Base-by-base conservation (phyloP, 1,140 invertebrate genomes). In the Dendroctonus valens region DNA sequence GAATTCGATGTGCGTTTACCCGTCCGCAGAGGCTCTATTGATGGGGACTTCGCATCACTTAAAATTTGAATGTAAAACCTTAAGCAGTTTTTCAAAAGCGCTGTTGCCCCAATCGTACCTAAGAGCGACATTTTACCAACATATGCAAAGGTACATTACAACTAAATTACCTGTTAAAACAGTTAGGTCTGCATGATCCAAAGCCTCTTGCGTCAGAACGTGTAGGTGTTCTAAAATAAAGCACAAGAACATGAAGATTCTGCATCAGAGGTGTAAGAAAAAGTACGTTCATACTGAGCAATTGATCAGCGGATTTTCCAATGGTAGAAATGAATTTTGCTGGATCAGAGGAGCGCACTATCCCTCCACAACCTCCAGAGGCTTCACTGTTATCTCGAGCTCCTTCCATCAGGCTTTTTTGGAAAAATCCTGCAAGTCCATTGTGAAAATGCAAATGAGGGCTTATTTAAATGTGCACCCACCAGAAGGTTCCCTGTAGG, bases 181-280 rank as follows among this genome's bases (percentile, higher is more conserved):
- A 0, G 89, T 86, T 11, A 92, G 79, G 76, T 92, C 90, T 0
- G 90, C 90, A 70, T 91, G 89, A 80, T 92, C 90, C 26, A 92
- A 75, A 0, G 90, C 90, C 76, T 91, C 89, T 79, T 93, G 90
- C 26, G 86, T 89, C 7, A 93, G 74, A 7, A 85, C 82, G 77
- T 92, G 90, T 1, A 92, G 81, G 74, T 92, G 90, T 77, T 91
- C 89, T 84, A 60, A 51, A 70, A 74, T 5, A 59, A 49, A 9
- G 3, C 41, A 48, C 38, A 14, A 39, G 15, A 60, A 49, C 37
- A 0, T 38, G 38, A 49, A 59, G 44, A 44, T 49, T 50, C 26
- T 26, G 26, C 26, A 26, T 26, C 26, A 26, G 26, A 26, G 1
- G 26, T 26, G 12, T 57, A 65, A 65, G 59, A n/a, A 62, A 15